Evolutionary conservation across 2,113 vertebrate species (phyloP).

Genomic region (Megaceryle torquata): DNA sequence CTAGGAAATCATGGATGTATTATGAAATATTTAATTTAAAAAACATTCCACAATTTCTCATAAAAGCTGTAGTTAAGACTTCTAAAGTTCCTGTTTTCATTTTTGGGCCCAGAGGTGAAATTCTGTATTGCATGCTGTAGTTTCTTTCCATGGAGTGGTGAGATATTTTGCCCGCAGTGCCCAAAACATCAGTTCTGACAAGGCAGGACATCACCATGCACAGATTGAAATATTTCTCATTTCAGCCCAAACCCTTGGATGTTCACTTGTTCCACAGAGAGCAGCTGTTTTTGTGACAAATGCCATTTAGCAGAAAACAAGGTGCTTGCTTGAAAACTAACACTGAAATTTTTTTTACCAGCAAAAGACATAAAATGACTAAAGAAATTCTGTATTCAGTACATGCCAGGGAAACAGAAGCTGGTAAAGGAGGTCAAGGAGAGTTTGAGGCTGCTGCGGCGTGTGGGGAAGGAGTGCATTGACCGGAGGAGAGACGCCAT

Average conservation of each 20-base stretch:
- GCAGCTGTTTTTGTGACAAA: neutral
- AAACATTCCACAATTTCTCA: neutral
- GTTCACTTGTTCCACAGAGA: neutral
- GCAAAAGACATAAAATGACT: neutral
- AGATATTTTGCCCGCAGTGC: neutral
- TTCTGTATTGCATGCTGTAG: neutral
- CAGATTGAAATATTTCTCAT: neutral
- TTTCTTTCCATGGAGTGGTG: neutral
- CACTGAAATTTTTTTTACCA: neutral
- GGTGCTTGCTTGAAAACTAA: neutral
- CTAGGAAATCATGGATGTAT: neutral
- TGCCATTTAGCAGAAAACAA: neutral
- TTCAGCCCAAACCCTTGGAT: neutral
- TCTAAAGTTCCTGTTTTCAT: neutral
- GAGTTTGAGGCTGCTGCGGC: slow-evolving; percentile 78
- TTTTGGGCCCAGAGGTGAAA: neutral
- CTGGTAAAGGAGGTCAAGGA: slow-evolving; percentile 77
- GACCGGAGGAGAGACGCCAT: slow-evolving; percentile 77
- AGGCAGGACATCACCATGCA: neutral
- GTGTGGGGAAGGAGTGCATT: slow-evolving; percentile 83
- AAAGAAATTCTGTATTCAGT: slow-evolving; percentile 54
- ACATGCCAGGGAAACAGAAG: slow-evolving; percentile 75
- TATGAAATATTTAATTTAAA: neutral
- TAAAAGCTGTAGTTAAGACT: neutral
- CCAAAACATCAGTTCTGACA: neutral